Evolutionary conservation across 2,888 invertebrate species (phyloP).

Genomic region (Hyppa rectilinea): DNA sequence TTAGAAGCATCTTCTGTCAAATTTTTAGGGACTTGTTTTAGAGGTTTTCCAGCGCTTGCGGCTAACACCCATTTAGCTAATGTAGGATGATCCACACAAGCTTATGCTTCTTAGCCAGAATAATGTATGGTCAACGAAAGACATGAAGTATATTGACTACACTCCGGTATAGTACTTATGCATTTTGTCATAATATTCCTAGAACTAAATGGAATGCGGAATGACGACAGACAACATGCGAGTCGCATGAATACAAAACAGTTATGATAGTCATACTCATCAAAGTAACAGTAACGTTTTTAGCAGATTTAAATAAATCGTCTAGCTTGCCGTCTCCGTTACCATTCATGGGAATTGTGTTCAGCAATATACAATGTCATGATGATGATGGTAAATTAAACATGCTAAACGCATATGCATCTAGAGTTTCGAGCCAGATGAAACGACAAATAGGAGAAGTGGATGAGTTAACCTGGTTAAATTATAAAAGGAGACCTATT

Average conservation of each 20-base stretch:
- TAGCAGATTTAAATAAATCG: constrained; percentile 55
- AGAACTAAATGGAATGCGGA: constrained; percentile 85
- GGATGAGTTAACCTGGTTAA: neutral
- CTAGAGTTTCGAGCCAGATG: neutral
- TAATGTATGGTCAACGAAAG: constrained; percentile 10
- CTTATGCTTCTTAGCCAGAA: neutral
- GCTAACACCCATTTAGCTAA: neutral
- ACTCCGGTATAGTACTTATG: constrained; percentile 49
- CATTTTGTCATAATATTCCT: constrained; percentile 77
- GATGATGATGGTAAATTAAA: constrained; percentile 1
- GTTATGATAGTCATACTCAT: constrained; percentile 73
- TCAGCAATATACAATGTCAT: constrained; percentile 12
- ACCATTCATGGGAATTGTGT: constrained; percentile 15
- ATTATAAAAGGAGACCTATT: neutral
- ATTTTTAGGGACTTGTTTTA: too few species aligned
- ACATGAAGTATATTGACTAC: constrained; percentile 7
- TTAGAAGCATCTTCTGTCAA: neutral
- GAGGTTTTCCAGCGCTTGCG: neutral
- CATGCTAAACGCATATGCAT: neutral
- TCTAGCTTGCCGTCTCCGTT: constrained; percentile 13
- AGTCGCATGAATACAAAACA: constrained; percentile 82
- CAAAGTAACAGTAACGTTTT: constrained; percentile 64
- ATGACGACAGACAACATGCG: constrained; percentile 80
- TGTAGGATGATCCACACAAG: neutral
- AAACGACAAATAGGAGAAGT: neutral